Evolutionary conservation across 1,140 invertebrate species (phyloP).

Genomic region (Drosophila parabipectinata): DNA sequence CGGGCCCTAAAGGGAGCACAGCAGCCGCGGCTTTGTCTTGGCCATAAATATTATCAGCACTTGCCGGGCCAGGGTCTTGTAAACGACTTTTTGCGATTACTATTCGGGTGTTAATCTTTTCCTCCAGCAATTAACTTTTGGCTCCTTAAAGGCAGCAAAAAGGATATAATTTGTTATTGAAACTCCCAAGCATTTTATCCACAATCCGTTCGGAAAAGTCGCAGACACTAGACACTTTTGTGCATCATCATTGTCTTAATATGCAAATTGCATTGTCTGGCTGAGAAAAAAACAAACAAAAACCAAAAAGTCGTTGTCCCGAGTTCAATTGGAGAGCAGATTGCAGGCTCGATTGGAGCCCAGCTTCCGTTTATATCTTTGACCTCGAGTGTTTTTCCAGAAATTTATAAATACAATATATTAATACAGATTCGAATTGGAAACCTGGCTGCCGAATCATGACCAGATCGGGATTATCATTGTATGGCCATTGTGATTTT

Average conservation of each 20-base stretch:
- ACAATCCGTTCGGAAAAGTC: too few species aligned
- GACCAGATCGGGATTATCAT: slow-evolving; percentile 69
- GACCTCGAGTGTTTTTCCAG: slow-evolving; percentile 62
- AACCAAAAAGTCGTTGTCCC: slow-evolving; percentile 6
- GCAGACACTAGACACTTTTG: slow-evolving; percentile 16
- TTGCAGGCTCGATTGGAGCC: slow-evolving; percentile 27
- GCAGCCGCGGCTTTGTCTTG: slow-evolving; percentile 46
- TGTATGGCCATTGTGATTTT: slow-evolving; percentile 57
- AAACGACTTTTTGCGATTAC: background rate
- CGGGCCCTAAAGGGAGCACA: slow-evolving; percentile 37
- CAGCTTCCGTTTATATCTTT: slow-evolving; percentile 59
- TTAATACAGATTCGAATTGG: slow-evolving; percentile 61
- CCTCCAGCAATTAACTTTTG: slow-evolving; percentile 61
- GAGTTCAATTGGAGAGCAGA: slow-evolving; percentile 48
- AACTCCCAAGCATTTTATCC: too few species aligned
- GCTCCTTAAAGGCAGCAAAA: background rate
- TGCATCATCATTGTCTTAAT: slow-evolving; percentile 63
- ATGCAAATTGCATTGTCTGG: slow-evolving; percentile 73
- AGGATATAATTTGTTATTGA: background rate
- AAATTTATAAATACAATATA: slow-evolving; percentile 38
- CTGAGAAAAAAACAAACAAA: too few species aligned
- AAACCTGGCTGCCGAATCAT: slow-evolving; percentile 45
- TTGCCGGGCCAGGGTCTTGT: slow-evolving; percentile 9
- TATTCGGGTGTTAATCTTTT: slow-evolving; percentile 72
- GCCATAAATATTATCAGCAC: slow-evolving; percentile 65